phyloP scores from a whole-genome alignment of 2,888 invertebrate genomes.

The Leptinotarsa rubiginosa region DNA sequence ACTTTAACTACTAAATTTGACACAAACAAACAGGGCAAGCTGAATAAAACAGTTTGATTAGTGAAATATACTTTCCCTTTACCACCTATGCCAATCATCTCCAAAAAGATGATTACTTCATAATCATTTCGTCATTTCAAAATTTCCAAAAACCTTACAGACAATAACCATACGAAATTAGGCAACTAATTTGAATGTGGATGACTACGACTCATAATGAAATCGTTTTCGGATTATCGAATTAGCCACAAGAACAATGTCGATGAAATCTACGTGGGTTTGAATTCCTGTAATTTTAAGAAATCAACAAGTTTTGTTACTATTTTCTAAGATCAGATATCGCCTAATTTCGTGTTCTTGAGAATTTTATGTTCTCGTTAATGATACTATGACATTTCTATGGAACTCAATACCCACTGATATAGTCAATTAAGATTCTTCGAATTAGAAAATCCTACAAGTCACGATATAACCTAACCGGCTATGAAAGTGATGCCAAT shows the following conservation, averaged over 20 bases:
- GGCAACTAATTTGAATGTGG: no score
- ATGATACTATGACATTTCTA: neutral
- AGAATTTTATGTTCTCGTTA: neutral
- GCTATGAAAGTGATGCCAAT: neutral
- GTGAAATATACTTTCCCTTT: no score
- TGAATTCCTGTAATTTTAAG: neutral
- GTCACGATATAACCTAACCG: neutral
- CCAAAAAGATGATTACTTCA: no score
- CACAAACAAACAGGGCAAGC: no score
- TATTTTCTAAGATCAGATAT: neutral
- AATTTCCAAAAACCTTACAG: no score
- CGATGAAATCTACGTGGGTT: neutral
- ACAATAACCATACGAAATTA: no score
- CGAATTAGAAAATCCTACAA: slow-evolving; percentile 5
- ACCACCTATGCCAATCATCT: no score
- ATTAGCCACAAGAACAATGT: slow-evolving; percentile 20
- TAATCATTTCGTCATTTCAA: no score
- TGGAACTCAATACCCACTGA: neutral
- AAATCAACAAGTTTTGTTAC: neutral
- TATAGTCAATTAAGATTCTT: neutral
- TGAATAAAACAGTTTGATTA: no score
- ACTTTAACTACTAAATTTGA: no score
- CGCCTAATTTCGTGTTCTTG: neutral
- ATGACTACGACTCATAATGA: neutral
- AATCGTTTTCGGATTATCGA: slow-evolving; percentile 29